Conservation (phyloP, 2,797 vertebrate genomes). For the Anableps anableps region DNA sequence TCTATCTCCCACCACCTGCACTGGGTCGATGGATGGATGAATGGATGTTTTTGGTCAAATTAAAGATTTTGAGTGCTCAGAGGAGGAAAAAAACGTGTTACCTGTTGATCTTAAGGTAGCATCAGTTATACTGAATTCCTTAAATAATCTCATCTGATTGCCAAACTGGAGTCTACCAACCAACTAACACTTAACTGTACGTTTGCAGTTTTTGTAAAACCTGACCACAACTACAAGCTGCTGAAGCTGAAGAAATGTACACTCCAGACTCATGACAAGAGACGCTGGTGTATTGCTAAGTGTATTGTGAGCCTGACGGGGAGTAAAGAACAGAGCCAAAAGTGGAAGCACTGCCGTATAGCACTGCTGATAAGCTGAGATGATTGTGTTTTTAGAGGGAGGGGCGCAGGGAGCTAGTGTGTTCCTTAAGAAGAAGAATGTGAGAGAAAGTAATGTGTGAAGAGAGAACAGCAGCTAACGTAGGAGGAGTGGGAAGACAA, state of each 20-base stretch:
- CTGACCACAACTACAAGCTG: not conserved
- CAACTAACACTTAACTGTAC: not conserved
- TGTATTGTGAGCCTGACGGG: not conserved
- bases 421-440: not conserved
- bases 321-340: not conserved
- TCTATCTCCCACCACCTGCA: too few relatives aligned
- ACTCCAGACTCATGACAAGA: not conserved
- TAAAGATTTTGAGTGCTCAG: too few relatives aligned
- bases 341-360: not conserved
- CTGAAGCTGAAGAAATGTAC: not conserved
- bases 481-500: constrained; percentile 5
- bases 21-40: too few relatives aligned
- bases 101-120: too few relatives aligned
- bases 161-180: not conserved
- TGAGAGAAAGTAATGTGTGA: not conserved
- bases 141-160: not conserved
- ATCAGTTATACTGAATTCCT: not conserved
- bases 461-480: not conserved
- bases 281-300: not conserved
- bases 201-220: not conserved
- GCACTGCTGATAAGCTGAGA: not conserved
- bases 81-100: too few relatives aligned
- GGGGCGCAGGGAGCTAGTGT: not conserved
- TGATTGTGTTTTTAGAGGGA: not conserved
- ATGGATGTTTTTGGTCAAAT: too few relatives aligned